A percentile compares a stretch with the other conserved stretches of the same genome.
phyloP scores from a whole-genome alignment of 2,797 vertebrate genomes.

The Coranthus polyacanthus region DNA sequence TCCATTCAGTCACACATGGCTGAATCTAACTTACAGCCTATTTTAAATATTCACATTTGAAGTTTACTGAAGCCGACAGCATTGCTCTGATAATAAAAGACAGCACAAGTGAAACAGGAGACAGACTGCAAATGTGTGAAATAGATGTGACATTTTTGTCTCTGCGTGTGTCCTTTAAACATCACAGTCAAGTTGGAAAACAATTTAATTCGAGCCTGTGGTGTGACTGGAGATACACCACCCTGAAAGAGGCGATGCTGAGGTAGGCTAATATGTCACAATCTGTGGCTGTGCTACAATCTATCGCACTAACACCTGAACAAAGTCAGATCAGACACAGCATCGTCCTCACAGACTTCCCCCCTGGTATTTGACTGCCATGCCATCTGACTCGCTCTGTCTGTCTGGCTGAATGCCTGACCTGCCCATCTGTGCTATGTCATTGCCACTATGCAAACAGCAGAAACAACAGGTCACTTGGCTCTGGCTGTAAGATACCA shows the following conservation, averaged over 20 bases:
- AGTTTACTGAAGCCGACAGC: not conserved
- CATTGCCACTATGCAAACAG: conserved; percentile 47
- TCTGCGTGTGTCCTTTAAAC: not conserved
- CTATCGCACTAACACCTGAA: conserved; percentile 24
- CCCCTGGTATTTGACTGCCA: conserved; percentile 37
- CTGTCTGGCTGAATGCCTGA: conserved; percentile 41
- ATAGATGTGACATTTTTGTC: not conserved
- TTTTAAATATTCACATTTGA: not conserved
- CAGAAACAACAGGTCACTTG: conserved; percentile 20
- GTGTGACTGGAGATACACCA: not conserved
- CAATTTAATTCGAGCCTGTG: not conserved
- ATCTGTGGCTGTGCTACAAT: too few relatives aligned
- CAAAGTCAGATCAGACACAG: conserved; percentile 14
- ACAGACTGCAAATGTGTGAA: not conserved
- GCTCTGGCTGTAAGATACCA: conserved; percentile 1
- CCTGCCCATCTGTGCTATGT: conserved; percentile 54
- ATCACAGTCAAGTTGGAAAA: not conserved
- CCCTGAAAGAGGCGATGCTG: not conserved
- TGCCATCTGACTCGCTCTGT: conserved; percentile 47
- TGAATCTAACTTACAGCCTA: not conserved
- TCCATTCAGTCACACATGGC: too few relatives aligned
- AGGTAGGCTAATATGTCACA: not conserved
- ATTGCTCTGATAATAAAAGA: not conserved
- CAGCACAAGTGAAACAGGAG: not conserved
- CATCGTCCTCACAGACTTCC: conserved; percentile 16